A percentile compares a stretch with the other conserved stretches of the same genome.
phyloP scores from a whole-genome alignment of 1,140 invertebrate genomes.

The Laodelphax striatellus region DNA sequence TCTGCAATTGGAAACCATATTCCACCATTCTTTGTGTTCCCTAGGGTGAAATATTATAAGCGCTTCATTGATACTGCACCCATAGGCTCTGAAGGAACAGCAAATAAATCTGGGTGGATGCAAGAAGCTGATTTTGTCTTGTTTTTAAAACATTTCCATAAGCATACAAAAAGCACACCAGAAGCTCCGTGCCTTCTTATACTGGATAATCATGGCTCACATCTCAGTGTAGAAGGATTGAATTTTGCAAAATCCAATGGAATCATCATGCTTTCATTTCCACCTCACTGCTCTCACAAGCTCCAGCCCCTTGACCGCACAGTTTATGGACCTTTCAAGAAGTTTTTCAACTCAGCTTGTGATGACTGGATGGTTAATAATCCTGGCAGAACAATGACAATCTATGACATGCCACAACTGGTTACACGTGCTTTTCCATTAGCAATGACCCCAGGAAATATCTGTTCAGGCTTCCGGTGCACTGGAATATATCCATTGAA shows the following conservation, averaged over 20 bases:
- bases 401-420: constrained; percentile 26
- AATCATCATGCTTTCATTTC: constrained; percentile 21
- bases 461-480: constrained; percentile 21
- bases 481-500: constrained; percentile 29
- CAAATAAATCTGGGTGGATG: constrained; percentile 37
- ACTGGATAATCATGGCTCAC: constrained; percentile 24
- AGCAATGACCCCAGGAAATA: constrained; percentile 22
- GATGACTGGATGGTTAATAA: constrained; percentile 26
- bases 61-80: constrained; percentile 26
- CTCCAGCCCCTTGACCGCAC: constrained; percentile 31
- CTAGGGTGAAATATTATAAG: constrained; percentile 25
- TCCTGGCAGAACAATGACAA: constrained; percentile 24
- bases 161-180: constrained; percentile 20
- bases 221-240: constrained; percentile 18
- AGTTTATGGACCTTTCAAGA: constrained; percentile 28
- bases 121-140: constrained; percentile 30
- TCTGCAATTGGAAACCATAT: constrained; percentile 27
- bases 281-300: constrained; percentile 18
- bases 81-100: constrained; percentile 30
- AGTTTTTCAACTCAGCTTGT: constrained; percentile 16
- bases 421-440: constrained; percentile 21
- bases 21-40: constrained; percentile 31
- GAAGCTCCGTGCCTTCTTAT: constrained; percentile 17
- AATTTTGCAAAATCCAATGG: constrained; percentile 24
- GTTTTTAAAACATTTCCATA: constrained; percentile 30